These are phyloP conservation scores for Paramormyrops kingsleyae DNA, from an alignment of 2,113 vertebrate genomes.

Conservation along the genomic window DNA sequence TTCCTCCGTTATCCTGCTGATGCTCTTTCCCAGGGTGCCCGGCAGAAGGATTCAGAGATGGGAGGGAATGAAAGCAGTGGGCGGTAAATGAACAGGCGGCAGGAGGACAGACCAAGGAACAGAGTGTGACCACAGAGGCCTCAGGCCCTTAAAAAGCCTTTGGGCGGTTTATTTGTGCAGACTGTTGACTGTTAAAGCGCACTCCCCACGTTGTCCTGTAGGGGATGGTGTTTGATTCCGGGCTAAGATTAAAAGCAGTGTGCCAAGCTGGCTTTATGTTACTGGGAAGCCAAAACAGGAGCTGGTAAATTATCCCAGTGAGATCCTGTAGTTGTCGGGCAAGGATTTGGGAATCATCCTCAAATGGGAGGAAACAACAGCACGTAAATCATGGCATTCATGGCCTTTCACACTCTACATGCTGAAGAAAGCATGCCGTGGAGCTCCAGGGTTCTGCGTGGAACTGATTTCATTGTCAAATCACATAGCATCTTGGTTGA, in stretches of 20 bases:
- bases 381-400: neutral
- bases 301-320: neutral
- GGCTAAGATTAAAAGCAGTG: neutral
- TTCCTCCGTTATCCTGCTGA: neutral
- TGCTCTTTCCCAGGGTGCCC: neutral
- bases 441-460: neutral
- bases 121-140: neutral
- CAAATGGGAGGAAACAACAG: neutral
- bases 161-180: neutral
- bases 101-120: neutral
- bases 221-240: neutral
- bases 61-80: neutral
- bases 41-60: neutral
- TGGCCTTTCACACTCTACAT: neutral
- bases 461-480: slow-evolving; percentile 5
- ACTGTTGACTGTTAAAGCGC: neutral
- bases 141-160: neutral
- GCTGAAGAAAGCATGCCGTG: neutral
- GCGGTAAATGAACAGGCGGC: neutral
- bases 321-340: neutral
- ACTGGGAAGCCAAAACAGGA: neutral
- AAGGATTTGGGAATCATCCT: neutral
- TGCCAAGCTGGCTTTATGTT: neutral
- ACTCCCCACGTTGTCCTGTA: neutral
- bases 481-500: neutral